Base-by-base conservation (phyloP, 1,140 invertebrate species). In the Tetranychus cinnabarinus region DNA sequence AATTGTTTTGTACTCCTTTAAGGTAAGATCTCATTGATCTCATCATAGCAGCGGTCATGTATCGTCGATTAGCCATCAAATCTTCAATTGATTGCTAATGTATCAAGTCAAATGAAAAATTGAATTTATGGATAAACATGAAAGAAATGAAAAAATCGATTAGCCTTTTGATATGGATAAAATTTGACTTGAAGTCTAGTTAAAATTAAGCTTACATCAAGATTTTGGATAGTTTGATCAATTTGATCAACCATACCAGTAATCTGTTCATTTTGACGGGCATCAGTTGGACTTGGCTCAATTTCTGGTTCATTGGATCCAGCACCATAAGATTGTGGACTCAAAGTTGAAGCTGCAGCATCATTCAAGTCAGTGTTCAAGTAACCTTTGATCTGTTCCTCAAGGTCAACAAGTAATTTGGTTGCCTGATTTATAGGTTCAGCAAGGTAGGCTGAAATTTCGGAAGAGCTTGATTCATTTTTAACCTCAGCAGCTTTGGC, bases 321-420 rank as follows among this genome's bases (percentile, higher is more conserved):
- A 12, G 36, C 42, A 15, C 42, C 31, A n/a, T 34, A 34, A 8
- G 59, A 39, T 23, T 23, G 23, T 37, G 39, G 15, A 12, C 47
- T 15, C 12, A 37, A 2, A 2, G 31, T n/a, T 12, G 59, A 12
- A 10, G 48, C 12, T 12, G n/a, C 31, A 34, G 10, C n/a, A 12
- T 57, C 46, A 35, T 52, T 37, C 23, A 23, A 23, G 23, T 23
- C 23, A 10, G 42, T 7, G 23, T 23, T 15, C 42, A 60, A 34
- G 34, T 45, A 60, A 10, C 37, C 37, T 23, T 34, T 15, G 15
- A 60, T 46, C 36, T 56, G 39, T 36, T 58, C 63, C 31, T 64
- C 63, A 10, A 64, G 36, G 37, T 64, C 61, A n/a, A 60, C 48
- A 7, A 64, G 37, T 33, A 64, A 56, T 45, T 63, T 64, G n/a